Base-by-base conservation (phyloP, 1,140 invertebrate species). In the Musca domestica region DNA sequence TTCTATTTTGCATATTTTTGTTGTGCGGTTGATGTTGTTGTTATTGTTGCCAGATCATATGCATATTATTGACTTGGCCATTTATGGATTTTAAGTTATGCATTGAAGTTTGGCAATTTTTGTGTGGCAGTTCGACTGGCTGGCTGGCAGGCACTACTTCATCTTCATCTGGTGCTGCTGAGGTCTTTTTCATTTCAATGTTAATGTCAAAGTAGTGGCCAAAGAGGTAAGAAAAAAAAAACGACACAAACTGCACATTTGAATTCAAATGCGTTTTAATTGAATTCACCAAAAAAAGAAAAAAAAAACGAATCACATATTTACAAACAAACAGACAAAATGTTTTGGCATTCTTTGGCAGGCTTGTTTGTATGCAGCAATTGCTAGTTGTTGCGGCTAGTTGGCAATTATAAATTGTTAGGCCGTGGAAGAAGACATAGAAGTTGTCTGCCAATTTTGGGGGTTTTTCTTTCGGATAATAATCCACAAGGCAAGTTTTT, bases 231-330 rank as follows among this genome's bases (percentile, higher is more conserved):
- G 27, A 30, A 30, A 30, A 3, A 30, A 30, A 3, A 30, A 30
- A 3, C n/a, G 27, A 3, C 27, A 54, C 51, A 27, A 52, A 52
- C 25, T 3, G 22, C 15, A 27, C 12, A 27, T 56, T 56, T 56
- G 52, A 56, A 56, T 56, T 56, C 52, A 56, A 56, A 56, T 56
- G 52, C 52, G 52, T 56, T 56, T 56, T 56, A 56, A 56, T 56
- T 56, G 52, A 56, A 56, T 56, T 56, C 52, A 56, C 34, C 34
- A 41, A 41, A 41, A 41, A 41, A n/a, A n/a, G n/a, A n/a, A 30
- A 30, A 30, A n/a, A n/a, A 54, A 23, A 51, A n/a, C 48, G n/a
- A 9, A 52, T 54, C 22, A 23, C 25, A 56, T 27, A 56, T 56
- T 56, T 27, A 41, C 34, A 5, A 41, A 41, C 10, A 5, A 41